Conservation (phyloP, 1,140 invertebrate species). For the Panagrolaimus sp. region DNA sequence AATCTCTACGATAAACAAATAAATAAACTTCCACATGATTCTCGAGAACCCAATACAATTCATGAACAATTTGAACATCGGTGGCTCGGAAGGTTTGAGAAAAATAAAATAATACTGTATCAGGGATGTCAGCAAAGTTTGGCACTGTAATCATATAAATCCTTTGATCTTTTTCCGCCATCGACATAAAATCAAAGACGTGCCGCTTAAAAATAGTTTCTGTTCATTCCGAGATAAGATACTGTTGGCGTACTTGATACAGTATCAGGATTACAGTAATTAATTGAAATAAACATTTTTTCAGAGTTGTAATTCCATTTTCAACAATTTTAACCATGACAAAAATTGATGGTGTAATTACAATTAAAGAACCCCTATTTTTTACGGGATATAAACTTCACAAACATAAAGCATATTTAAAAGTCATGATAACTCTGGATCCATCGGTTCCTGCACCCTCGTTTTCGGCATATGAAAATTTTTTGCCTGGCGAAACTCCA, state of each 20-base stretch:
- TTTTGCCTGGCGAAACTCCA: not conserved
- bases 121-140: too few species aligned
- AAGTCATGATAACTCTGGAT: constrained; percentile 42
- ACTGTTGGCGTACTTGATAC: too few species aligned
- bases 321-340: constrained; percentile 31
- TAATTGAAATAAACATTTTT: too few species aligned
- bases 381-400: constrained; percentile 40
- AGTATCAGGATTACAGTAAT: too few species aligned
- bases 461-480: not conserved
- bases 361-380: constrained; percentile 32
- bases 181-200: too few species aligned
- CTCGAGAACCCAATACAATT: constrained; percentile 43
- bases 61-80: constrained; percentile 36
- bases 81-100: constrained; percentile 29
- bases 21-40: constrained; percentile 30
- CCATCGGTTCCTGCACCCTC: constrained; percentile 27
- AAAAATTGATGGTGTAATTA: constrained; percentile 41
- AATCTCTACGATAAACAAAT: constrained; percentile 35
- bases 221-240: too few species aligned
- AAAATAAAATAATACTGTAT: too few species aligned
- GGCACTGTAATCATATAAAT: too few species aligned
- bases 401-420: not conserved
- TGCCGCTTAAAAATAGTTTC: too few species aligned
- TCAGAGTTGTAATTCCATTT: constrained; percentile 29
- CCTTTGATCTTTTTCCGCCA: too few species aligned